Conservation (phyloP, 2,797 vertebrate genomes). For the Distichodus sexfasciatus region DNA sequence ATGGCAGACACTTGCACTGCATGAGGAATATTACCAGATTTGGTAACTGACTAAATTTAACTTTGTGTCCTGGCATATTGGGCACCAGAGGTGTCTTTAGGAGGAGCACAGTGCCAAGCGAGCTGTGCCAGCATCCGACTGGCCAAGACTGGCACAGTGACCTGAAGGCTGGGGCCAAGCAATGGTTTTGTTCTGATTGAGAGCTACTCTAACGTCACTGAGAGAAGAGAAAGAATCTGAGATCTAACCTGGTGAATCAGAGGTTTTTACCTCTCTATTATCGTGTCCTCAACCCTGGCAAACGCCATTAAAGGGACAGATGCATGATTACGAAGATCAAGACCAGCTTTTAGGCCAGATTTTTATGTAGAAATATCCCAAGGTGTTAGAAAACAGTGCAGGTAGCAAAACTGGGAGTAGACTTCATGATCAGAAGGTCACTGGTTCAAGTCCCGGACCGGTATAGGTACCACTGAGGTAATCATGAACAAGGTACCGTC, state of each 20-base stretch:
- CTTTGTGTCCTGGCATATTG: constrained; percentile 63
- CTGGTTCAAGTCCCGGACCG: too few relatives aligned
- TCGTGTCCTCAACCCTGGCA: background rate
- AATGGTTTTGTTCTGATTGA: constrained; percentile 71
- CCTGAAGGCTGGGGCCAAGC: constrained; percentile 63
- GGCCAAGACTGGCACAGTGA: constrained; percentile 57
- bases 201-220: constrained; percentile 65
- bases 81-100: constrained; percentile 55
- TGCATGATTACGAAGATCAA: too few relatives aligned
- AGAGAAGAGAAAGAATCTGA: constrained; percentile 62
- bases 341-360: too few relatives aligned
- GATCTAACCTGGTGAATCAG: constrained; percentile 17
- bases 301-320: too few relatives aligned
- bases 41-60: constrained; percentile 46
- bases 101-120: constrained; percentile 55
- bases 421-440: too few relatives aligned
- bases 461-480: too few relatives aligned
- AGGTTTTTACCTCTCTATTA: constrained; percentile 17
- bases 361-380: too few relatives aligned
- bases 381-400: too few relatives aligned
- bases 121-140: constrained; percentile 48
- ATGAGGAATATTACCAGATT: constrained; percentile 35
- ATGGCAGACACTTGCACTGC: constrained; percentile 13
- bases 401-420: too few relatives aligned
- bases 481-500: too few relatives aligned